These are phyloP conservation scores for Drosophila prostipennis DNA, from an alignment of 2,888 invertebrate genomes.

Conservation along the genomic window DNA sequence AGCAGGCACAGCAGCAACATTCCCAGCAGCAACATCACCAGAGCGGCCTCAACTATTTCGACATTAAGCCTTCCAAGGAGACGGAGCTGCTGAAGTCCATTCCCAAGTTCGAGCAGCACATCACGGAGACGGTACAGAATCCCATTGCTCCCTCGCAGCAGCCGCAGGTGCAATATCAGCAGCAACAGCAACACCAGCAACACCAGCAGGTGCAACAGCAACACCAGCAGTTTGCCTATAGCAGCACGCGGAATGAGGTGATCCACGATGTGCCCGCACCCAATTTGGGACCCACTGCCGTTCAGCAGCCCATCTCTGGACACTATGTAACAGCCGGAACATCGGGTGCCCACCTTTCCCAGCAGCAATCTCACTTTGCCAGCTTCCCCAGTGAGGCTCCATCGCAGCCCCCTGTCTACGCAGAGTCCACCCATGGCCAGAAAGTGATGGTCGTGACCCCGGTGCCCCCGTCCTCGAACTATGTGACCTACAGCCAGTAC, in stretches of 20 bases:
- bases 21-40: conserved; percentile 43
- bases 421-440: conserved; percentile 82
- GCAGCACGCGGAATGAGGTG: conserved; percentile 76
- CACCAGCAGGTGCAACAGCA: conserved; percentile 18
- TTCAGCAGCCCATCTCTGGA: conserved; percentile 57
- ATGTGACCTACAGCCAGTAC: conserved; percentile 69
- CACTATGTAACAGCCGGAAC: conserved; percentile 69
- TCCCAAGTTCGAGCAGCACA: conserved; percentile 92
- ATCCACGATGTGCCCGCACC: conserved; percentile 84
- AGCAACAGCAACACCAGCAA: conserved; percentile 28
- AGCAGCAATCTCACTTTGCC: conserved; percentile 63
- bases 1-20: conserved; percentile 46
- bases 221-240: conserved; percentile 69
- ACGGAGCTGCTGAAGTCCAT: conserved; percentile 91
- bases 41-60: conserved; percentile 66
- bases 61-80: conserved; percentile 85
- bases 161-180: conserved; percentile 40
- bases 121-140: conserved; percentile 85
- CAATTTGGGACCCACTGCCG: conserved; percentile 74
- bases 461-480: conserved; percentile 71
- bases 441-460: conserved; percentile 84
- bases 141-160: conserved; percentile 44
- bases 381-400: conserved; percentile 71
- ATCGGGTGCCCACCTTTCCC: conserved; percentile 35
- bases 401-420: conserved; percentile 74